Evolutionary conservation across 1,140 invertebrate species (phyloP), one percentile per base, ranked within the genome.

Genomic region (Drosophila pruinosa): DNA sequence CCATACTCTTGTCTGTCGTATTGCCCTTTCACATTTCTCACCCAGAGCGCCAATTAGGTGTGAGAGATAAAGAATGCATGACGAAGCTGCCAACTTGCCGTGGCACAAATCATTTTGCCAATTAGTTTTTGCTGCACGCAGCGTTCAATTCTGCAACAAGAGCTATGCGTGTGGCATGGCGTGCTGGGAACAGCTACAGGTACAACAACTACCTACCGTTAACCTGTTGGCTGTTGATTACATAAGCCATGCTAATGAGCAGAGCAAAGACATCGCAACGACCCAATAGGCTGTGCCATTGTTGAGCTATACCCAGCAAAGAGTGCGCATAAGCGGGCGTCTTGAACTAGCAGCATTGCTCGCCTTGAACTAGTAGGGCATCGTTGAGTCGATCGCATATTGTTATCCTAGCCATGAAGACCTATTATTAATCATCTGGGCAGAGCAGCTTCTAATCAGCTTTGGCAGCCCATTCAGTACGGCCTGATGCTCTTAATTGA

Each of bases 401-500:
- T n/a, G 31, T 12, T 2, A 34, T 34, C 31, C 31, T 34, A 3
- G 31, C 0, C 31, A 12, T 10, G 2, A 3, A 7, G 31, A 34
- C n/a, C 31, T 34, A 34, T 58, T 31, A 45, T 31, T 58, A 31
- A 45, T 21, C 24, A 14, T 19, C 4, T 45, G 15, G 26, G 38
- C 14, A n/a, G n/a, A n/a, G 10, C 12, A 2, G 36, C 47, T 52
- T 21, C 22, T 53, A 52, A 62, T 50, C 31, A 24, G 36, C 3
- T 52, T 63, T 22, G 7, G 54, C 15, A 17, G 4, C 17, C n/a
- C n/a, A 31, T 31, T 31, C 28, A 8, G 2, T 21, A 14, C 14
- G 15, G 34, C 21, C 34, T 28, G 36, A 15, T 59, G 53, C 63
- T 48, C 62, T 50, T 79, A 79, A 78, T 78, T 78, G 75, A 59